Evolutionary conservation across 2,797 vertebrate species (phyloP), one percentile per base, ranked within the genome.

Genomic region (Poeciliopsis presidionis): DNA sequence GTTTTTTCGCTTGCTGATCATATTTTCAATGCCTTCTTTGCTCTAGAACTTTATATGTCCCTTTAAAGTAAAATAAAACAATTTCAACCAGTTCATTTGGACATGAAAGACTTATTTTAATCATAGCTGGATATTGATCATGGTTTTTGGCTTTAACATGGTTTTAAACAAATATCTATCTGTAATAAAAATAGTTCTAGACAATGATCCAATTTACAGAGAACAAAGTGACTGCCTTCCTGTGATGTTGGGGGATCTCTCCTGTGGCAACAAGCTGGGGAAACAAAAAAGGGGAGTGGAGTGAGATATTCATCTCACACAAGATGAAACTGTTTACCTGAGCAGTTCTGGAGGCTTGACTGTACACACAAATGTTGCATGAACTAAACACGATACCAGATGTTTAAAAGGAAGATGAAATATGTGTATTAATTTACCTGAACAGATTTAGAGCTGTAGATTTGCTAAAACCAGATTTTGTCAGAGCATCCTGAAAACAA

Each of bases 401-500:
- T 78, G 83, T 75, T 61, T 67, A 85, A 77, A 73, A 63, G 75
- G 82, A 72, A 76, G 76, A 16, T 18, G 13, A 86, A 87, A 85
- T 88, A 86, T 90, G 85, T 81, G 41, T 83, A 80, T 86, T 87
- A 87, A 90, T 88, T 89, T 78, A 86, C 72, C 20, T 11, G 81
- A 89, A 67, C 77, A 75, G 75, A 87, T 78, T 80, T 86, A 84
- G 79, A 65, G 70, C 41, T 69, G 63, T 63, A 45, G 71, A 77
- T 85, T 77, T 75, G 47, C 43, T 39, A 14, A 63, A 89, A 86
- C 83, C 25, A 0, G 72, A 86, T 89, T 61, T 4, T 12, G 49
- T 20, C 46, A 61, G 43, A 84, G 69, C 22, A 14, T 57, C 1
- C 72, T 14, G 49, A 78, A 74, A 80, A 61, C 53, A 84, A 73